Percentiles rank a stretch among this genome's conserved stretches.
phyloP scores from a whole-genome alignment of 64 coral and sea anemone genomes.

The Montipora capricornis region DNA sequence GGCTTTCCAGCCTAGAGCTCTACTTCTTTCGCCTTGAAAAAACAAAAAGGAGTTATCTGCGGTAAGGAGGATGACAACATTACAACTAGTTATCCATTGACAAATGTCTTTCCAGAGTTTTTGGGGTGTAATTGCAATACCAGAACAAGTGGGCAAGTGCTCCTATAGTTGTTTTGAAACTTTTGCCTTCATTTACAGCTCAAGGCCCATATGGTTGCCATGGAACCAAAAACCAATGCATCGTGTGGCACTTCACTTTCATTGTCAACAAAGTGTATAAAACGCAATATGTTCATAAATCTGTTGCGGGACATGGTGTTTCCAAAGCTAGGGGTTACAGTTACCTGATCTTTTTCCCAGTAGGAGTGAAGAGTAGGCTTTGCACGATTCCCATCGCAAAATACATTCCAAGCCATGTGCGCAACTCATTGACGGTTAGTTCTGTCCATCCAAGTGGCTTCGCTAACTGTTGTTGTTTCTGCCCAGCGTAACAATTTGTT shows the following conservation, averaged over 20 bases:
- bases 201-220: constrained; percentile 5
- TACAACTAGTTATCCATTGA: too few species aligned
- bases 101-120: too few species aligned
- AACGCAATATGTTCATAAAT: constrained; percentile 40
- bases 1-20: too few species aligned
- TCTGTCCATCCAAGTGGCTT: neutral
- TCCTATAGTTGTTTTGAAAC: constrained; percentile 8
- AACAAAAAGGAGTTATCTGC: too few species aligned
- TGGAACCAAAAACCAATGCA: constrained; percentile 4
- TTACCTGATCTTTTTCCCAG: constrained; percentile 52
- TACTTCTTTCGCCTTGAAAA: too few species aligned
- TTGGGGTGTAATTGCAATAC: too few species aligned
- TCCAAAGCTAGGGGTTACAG: constrained; percentile 29
- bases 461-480: neutral
- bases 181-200: neutral
- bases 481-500: neutral
- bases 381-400: constrained; percentile 47
- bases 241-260: constrained; percentile 15
- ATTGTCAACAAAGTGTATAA: constrained; percentile 66
- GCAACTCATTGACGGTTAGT: neutral
- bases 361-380: constrained; percentile 33
- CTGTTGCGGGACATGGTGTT: constrained; percentile 23
- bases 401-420: constrained; percentile 16
- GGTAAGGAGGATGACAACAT: too few species aligned
- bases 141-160: neutral